Evolutionary conservation across 2,113 vertebrate species (phyloP), one percentile per base, ranked within the genome.

Genomic region (Onychorhynchus coronatus): DNA sequence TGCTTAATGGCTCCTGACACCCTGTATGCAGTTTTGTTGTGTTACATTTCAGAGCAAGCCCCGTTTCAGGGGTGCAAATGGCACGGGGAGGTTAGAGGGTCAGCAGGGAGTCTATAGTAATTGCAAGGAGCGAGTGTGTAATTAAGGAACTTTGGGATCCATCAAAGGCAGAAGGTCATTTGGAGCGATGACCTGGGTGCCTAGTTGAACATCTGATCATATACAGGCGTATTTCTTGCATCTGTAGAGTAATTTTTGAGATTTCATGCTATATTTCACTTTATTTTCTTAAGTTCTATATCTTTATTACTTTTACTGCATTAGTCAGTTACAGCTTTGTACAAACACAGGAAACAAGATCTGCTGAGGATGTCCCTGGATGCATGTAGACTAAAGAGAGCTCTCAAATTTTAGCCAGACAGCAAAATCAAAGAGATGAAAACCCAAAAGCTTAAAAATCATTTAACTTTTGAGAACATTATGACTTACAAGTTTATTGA

Each of bases 1-100:
- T 89, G 44, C 88, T 96, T 95, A 95, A 96, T 95, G 90, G 79
- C 70, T 92, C 61, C 62, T 96, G 95, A 94, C 88, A 92, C 91
- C 73, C 41, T 93, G 41, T 85, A 5, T 84, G 88, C 37, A 58
- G 76, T 85, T 93, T 72, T 94, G 96, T 91, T 96, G 86, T 93
- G 65, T 82, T 96, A 73, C 23, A 24, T 94, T 94, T 96, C 73
- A 58, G 95, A 84, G 80, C 22, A 9, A 87, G 83, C 88, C 62
- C 83, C 73, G 44, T 93, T 93, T 92, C 88, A 87, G 86, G 85
- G 91, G 89, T 93, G 66, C 76, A 92, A 95, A 91, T 94, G 72
- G 90, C 68, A 77, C 86, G 80, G 56, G 41, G 76, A 91, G 85
- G 92, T 94, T 96, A 94, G 73, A 80, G 93, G 93, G 92, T 96